These are phyloP conservation scores for Odontomyia ornata DNA, from an alignment of 2,888 invertebrate genomes.

Conservation along the genomic window DNA sequence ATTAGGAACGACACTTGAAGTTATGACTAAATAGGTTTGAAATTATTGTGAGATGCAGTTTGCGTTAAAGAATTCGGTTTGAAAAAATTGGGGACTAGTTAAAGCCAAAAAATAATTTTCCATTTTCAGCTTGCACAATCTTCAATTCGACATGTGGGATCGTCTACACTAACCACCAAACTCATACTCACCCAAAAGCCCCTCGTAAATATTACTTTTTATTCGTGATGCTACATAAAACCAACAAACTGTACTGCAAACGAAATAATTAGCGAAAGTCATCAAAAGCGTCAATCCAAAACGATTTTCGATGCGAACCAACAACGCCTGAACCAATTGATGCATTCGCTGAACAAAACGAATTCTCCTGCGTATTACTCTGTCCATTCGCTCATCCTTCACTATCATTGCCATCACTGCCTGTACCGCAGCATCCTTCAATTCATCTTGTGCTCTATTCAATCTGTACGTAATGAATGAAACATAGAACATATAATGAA, in stretches of 20 bases:
- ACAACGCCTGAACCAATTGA: conserved; percentile 28
- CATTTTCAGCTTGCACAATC: too few species aligned
- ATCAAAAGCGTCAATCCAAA: conserved; percentile 20
- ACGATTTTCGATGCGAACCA: conserved; percentile 13
- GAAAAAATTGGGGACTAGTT: too few species aligned
- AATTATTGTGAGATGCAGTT: too few species aligned
- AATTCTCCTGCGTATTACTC: conserved; percentile 13
- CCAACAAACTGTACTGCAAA: conserved; percentile 28
- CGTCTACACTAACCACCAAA: neutral
- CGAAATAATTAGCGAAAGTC: conserved; percentile 37
- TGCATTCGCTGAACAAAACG: neutral
- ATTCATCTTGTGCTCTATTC: neutral
- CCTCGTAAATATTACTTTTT: too few species aligned
- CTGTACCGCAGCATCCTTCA: neutral
- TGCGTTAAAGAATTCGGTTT: too few species aligned
- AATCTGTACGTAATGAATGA: neutral
- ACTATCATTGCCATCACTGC: neutral
- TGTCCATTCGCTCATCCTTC: neutral
- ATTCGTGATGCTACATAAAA: conserved; percentile 36
- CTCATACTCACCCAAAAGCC: conserved; percentile 32
- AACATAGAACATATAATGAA: conserved; percentile 32
- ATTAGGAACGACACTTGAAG: too few species aligned
- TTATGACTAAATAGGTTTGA: too few species aligned
- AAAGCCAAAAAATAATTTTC: too few species aligned
- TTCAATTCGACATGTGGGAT: too few species aligned